Evolutionary conservation across 1,140 invertebrate genomes (phyloP), one percentile per base, ranked within the genome.

Genomic region (Bombus sylvicola): DNA sequence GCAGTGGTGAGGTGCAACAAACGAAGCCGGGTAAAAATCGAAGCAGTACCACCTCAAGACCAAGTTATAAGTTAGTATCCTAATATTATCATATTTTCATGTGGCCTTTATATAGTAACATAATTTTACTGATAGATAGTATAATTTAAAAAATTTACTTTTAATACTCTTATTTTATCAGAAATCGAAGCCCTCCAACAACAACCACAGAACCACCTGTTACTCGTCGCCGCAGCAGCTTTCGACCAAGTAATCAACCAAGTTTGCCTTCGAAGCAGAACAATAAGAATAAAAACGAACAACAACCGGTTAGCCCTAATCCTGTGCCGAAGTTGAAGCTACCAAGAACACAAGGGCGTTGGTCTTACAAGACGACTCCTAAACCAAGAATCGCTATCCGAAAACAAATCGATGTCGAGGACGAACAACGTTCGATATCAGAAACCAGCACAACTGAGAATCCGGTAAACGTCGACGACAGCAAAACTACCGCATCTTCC

Each of bases 341-440:
- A 28, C 97, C 97, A 79, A 95, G 97, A 75, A 96, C 97, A 0
- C 97, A 97, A 69, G 97, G 97, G 53, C 96, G 98, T 85, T 98
- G 98, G 97, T 97, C 98, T 79, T 98, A 98, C 92, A 98, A 98
- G 93, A 98, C 98, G 1, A 97, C 98, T 4, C 97, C 98, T 1
- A 98, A 98, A 92, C 98, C 98, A 5, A 96, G 98, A 92, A 97
- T 98, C 0, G 96, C 97, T 66, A 98, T 98, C 87, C 96, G 97
- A 57, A 98, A 97, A 91, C 96, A 96, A 79, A 94, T 96, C n/a
- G 96, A 96, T 15, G 96, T 95, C n/a, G 96, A 96, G 41, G 96
- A 96, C 81, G 95, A 94, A 10, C 37, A 41, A 31, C 95, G 80
- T 94, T 95, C 82, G 28, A 85, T 91, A 0, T 87, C 91, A 9